Evolutionary conservation across 2,888 invertebrate genomes (phyloP), one percentile per base, ranked within the genome.

Genomic region (Bruchidius siliquastri): DNA sequence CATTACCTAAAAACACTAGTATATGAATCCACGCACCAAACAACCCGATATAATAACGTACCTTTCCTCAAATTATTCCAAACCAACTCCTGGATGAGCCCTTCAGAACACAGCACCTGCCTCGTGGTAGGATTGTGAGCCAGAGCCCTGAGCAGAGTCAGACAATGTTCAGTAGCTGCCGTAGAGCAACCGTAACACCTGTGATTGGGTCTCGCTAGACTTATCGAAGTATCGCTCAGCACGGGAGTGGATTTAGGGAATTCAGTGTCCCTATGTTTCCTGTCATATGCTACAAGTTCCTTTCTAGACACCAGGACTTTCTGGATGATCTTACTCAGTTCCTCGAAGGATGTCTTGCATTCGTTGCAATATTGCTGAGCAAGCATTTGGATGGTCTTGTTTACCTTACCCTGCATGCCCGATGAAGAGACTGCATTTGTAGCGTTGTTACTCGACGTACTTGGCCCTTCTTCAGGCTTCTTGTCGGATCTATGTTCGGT

Each of bases 321-420:
- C 89, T 97, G 94, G 79, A 94, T 94, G 77, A 94, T 93, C 87
- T 94, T 94, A 83, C 94, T 97, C 0, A 99, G 90, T 84, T 98
- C 98, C 83, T 98, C 98, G 85, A 98, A 98, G 8, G 96, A 94
- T 4, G 93, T 93, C 85, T 96, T 96, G 84, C 97, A 98, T 82
- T 99, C 98, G 70, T 93, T 94, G 85, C 97, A 97, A 87, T 98
- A 98, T 84, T 96, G 95, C 85, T 97, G 96, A 0, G 98, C 98
- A 68, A 98, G 89, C 79, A 96, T 91, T 85, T 98, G 98, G 81
- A 98, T 98, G 72, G 96, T 94, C 84, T 94, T 92, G 87, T 97
- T 98, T 69, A 98, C 96, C 0, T 90, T 88, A n/a, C 79, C 77
- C 66, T 80, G 77, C 8, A 79, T 77, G 1, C 49, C 49, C 3